These are phyloP conservation scores for Lutjanus erythropterus DNA, from an alignment of 2,113 vertebrate genomes.

Conservation along the genomic window DNA sequence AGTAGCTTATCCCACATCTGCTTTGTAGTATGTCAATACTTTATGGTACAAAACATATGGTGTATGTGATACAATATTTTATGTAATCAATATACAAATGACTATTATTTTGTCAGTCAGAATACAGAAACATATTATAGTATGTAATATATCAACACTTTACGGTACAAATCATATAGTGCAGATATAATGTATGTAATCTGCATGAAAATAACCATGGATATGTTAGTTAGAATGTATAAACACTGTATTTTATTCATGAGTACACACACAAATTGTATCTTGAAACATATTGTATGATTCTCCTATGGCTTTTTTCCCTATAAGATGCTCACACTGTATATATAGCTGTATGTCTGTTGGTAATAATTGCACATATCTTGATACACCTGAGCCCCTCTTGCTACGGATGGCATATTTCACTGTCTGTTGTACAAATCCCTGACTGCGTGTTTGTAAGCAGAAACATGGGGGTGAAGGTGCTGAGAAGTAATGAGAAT, in stretches of 20 bases:
- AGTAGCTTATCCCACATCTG: no score
- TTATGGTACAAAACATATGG: no score
- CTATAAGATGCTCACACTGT: not conserved
- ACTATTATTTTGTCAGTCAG: not conserved
- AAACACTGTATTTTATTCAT: not conserved
- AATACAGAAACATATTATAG: not conserved
- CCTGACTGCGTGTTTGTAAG: slow-evolving; percentile 33
- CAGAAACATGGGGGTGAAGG: slow-evolving; percentile 29
- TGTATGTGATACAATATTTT: not conserved
- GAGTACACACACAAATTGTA: not conserved
- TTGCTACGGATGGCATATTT: slow-evolving; percentile 11
- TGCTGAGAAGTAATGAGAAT: slow-evolving; percentile 34
- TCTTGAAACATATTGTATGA: not conserved
- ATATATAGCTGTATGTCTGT: slow-evolving; percentile 16
- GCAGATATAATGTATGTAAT: not conserved
- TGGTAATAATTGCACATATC: slow-evolving; percentile 40
- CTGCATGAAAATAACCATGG: not conserved
- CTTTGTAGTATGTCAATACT: not conserved
- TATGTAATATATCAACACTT: not conserved
- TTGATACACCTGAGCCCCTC: slow-evolving; percentile 44
- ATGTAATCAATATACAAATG: not conserved
- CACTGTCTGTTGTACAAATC: slow-evolving; percentile 43
- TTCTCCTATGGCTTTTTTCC: not conserved
- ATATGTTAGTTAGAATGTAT: not conserved
- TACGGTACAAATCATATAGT: not conserved